Evolutionary conservation across 37 sponge, comb jelly and placozoan genomes (phyloP), one percentile per base, ranked within the genome.

Genomic region (Cliona cf. orientalis): DNA sequence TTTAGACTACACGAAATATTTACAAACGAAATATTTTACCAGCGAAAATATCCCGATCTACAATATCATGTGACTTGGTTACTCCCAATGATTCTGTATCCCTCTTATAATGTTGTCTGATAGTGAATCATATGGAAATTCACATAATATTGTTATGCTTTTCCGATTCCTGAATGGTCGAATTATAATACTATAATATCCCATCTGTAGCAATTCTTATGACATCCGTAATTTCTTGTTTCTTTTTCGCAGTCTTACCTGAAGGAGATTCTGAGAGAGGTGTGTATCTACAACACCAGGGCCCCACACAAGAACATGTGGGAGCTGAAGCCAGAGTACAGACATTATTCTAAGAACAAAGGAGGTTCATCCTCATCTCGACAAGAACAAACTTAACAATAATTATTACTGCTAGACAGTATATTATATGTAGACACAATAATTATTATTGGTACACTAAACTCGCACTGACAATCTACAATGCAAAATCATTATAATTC

Each of bases 231-330:
- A 19, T 9, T 49, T 21, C 26, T 11, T 61, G 63, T 61, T 61
- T 22, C 12, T 61, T 6, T 71, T 29, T 22, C 65, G 11, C 72
- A 97, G 98, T 49, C 70, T 2, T 94, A 95, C 78, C 72, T 99
- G 72, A 96, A 92, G 72, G 97, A 94, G 68, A 89, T 99, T 11
- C 74, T 99, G 55, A 79, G 71, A 42, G 97, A 92, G 40, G 93
- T 99, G 55, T 90, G 91, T 69, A 37, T 63, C 0, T 96, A 96
- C 91, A 94, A 92, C 71, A 93, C 93, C 3, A 94, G 91, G 66
- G 78, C 78, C 49, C 99, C 97, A 22, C 93, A 96, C 75, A 96
- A 94, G 82, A 92, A 99, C 93, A 96, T 87, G 87, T 99, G 97
- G 95, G 93, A 99, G 32, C 82, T 99, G 9, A 99, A 99, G 42